Evolutionary conservation across 2,113 vertebrate genomes (phyloP).

Genomic region (Arvicanthis niloticus): DNA sequence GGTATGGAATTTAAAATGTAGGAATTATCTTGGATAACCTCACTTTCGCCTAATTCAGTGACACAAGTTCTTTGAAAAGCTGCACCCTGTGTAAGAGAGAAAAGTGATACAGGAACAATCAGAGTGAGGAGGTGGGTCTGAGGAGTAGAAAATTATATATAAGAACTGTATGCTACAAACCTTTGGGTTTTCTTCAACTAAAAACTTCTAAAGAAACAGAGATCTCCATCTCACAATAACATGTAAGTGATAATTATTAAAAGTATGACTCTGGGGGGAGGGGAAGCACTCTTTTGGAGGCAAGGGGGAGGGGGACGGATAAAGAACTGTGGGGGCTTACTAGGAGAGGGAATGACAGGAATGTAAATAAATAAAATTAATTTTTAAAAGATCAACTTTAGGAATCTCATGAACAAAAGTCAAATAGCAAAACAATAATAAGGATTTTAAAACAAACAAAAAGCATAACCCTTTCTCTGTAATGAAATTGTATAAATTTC

Average conservation of each 20-base stretch:
- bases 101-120: not conserved
- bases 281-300: too few species aligned
- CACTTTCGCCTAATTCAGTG: not conserved
- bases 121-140: not conserved
- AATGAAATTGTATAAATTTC: not conserved
- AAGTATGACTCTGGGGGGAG: not conserved
- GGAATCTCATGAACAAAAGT: conserved; percentile 36
- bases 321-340: too few species aligned
- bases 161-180: not conserved
- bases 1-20: not conserved
- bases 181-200: not conserved
- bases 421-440: not conserved
- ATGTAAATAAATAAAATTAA: too few species aligned
- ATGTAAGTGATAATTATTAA: not conserved
- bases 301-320: too few species aligned
- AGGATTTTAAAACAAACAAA: not conserved
- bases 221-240: not conserved
- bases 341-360: too few species aligned
- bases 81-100: not conserved
- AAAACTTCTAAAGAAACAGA: not conserved
- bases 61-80: not conserved
- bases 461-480: not conserved
- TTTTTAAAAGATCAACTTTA: not conserved
- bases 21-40: not conserved
- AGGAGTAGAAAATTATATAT: too few species aligned